Evolutionary conservation across 2,797 vertebrate genomes (phyloP).

Genomic region (Gymnoscopelus microlampas): DNA sequence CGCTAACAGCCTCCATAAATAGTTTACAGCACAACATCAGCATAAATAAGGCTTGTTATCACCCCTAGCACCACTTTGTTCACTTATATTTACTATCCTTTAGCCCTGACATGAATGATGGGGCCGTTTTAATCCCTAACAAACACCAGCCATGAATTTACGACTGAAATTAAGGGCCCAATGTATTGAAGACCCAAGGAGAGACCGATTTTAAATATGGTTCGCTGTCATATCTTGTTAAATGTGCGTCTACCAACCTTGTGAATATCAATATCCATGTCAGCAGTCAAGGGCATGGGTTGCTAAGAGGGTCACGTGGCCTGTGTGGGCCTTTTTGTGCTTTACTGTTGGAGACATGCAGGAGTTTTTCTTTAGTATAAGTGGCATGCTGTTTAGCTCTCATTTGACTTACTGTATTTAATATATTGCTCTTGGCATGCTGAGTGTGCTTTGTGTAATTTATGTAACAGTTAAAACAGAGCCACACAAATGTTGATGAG

Average conservation of each 20-base stretch:
- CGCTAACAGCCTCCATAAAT: constrained; percentile 68
- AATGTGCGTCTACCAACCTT: constrained; percentile 40
- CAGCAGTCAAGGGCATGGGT: constrained; percentile 16
- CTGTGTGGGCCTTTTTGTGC: constrained; percentile 8
- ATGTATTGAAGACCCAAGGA: constrained; percentile 44
- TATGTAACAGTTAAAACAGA: not conserved
- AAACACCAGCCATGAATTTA: constrained; percentile 63
- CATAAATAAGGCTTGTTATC: constrained; percentile 75
- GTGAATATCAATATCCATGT: constrained; percentile 46
- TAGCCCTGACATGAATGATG: constrained; percentile 62
- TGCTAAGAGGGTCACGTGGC: constrained; percentile 12
- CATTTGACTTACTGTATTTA: not conserved
- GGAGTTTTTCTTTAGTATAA: constrained; percentile 22
- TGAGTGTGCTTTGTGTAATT: constrained; percentile 10
- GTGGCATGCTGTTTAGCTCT: constrained; percentile 5
- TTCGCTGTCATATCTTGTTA: constrained; percentile 38
- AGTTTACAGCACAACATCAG: constrained; percentile 72
- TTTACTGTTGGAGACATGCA: not conserved
- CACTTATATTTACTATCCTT: constrained; percentile 59
- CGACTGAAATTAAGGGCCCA: constrained; percentile 54
- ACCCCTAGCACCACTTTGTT: constrained; percentile 38
- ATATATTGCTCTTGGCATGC: not conserved
- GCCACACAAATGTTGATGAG: not conserved
- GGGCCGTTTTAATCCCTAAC: constrained; percentile 51
- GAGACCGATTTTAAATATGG: constrained; percentile 34